Evolutionary conservation across 2,888 invertebrate species (phyloP).

Genomic region (Patella ulyssiponensis): DNA sequence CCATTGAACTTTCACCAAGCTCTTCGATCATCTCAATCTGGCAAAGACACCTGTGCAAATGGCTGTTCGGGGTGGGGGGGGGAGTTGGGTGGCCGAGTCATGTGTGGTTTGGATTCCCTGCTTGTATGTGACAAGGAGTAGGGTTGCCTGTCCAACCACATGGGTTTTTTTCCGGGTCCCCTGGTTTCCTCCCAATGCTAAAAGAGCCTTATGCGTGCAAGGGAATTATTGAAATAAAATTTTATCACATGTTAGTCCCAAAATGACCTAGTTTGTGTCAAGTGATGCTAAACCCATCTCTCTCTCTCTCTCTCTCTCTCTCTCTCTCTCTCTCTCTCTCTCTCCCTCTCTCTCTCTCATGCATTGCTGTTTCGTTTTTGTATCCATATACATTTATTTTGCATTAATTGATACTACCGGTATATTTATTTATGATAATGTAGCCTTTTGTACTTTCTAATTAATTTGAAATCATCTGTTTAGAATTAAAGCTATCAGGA

Average conservation of each 20-base stretch:
- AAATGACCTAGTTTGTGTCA: too few species aligned
- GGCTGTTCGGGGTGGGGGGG: background rate
- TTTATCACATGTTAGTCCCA: too few species aligned
- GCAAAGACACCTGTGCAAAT: too few species aligned
- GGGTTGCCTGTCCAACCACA: slow-evolving; percentile 1
- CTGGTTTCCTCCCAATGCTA: background rate
- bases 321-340: slow-evolving; percentile 11
- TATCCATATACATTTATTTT: background rate
- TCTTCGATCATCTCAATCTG: too few species aligned
- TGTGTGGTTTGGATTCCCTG: background rate
- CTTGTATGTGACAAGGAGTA: slow-evolving; percentile 11
- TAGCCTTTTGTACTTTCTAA: too few species aligned
- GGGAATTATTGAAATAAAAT: background rate
- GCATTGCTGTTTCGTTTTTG: background rate
- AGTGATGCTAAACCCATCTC: background rate
- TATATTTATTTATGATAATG: too few species aligned
- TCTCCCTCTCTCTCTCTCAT: slow-evolving; percentile 6
- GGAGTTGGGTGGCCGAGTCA: background rate
- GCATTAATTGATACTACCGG: too few species aligned
- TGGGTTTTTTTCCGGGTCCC: background rate
- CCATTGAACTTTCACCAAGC: too few species aligned
- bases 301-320: slow-evolving; percentile 8
- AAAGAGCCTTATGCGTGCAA: slow-evolving; percentile 1
- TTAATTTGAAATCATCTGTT: too few species aligned
- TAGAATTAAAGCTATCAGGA: too few species aligned